Evolutionary conservation across 2,113 vertebrate species (phyloP).

Genomic region (Leiothrix lutea): DNA sequence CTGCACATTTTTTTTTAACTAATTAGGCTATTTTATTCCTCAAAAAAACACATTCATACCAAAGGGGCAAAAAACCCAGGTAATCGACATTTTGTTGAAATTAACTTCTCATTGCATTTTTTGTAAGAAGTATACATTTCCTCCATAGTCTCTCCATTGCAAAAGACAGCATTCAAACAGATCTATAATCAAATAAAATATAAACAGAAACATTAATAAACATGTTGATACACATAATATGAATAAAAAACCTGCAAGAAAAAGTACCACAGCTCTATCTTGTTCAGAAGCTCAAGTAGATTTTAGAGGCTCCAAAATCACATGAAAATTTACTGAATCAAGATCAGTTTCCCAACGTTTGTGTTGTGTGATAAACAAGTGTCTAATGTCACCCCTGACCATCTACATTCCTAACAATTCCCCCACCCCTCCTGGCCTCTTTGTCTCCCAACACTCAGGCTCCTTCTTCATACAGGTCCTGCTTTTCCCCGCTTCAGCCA

Average conservation of each 20-base stretch:
- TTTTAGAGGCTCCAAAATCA: neutral
- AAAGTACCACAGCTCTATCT: neutral
- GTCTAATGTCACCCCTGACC: neutral
- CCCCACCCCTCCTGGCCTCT: neutral
- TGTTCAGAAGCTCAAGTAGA: neutral
- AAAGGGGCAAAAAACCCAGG: neutral
- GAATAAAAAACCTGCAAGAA: neutral
- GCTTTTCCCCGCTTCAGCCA: neutral
- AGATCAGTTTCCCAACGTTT: neutral
- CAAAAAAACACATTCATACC: neutral
- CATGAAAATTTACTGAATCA: neutral
- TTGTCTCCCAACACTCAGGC: neutral
- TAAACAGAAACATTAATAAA: neutral
- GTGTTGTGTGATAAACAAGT: neutral
- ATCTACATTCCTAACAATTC: neutral
- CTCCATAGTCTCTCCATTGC: neutral
- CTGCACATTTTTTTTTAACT: neutral
- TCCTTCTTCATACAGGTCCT: neutral
- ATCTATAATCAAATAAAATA: neutral
- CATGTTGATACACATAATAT: neutral
- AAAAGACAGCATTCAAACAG: neutral
- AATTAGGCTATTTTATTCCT: neutral
- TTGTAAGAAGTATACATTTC: neutral
- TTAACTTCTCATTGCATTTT: neutral
- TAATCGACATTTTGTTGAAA: neutral